phyloP scores from a whole-genome alignment of 1,140 invertebrate genomes.

The Apis dorsata region DNA sequence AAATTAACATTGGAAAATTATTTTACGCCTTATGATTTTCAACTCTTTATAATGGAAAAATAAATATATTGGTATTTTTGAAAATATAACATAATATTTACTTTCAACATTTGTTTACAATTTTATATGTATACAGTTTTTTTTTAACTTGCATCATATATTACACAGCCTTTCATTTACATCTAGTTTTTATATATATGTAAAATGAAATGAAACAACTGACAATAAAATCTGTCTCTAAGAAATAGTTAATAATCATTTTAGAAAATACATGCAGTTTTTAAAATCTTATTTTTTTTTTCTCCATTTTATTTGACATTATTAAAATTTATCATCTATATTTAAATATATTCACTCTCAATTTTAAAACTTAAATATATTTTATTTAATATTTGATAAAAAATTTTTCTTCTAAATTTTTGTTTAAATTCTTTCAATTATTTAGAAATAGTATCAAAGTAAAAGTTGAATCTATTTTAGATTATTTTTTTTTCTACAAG shows the following conservation, averaged over 20 bases:
- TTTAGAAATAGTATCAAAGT: conserved; percentile 3
- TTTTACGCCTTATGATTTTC: background rate
- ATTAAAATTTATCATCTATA: conserved; percentile 71
- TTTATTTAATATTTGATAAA: background rate
- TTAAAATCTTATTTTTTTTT: conserved; percentile 16
- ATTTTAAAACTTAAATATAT: background rate
- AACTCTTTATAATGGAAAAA: background rate
- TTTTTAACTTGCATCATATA: conserved; percentile 31
- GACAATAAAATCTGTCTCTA: background rate
- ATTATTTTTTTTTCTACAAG: background rate
- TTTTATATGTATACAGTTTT: background rate
- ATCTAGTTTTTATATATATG: conserved; percentile 7
- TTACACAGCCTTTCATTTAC: conserved; percentile 41
- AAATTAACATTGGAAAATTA: background rate
- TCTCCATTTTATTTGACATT: conserved; percentile 75
- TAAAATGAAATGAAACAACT: conserved; percentile 12
- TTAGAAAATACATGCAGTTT: conserved; percentile 11
- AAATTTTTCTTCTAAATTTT: background rate
- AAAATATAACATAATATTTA: conserved; percentile 27
- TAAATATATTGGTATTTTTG: background rate
- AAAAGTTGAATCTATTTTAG: background rate
- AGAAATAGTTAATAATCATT: conserved; percentile 1
- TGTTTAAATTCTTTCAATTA: background rate
- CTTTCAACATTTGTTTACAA: background rate
- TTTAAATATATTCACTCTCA: conserved; percentile 4